Conservation (phyloP, 30 jellyfish, hydroid and myxozoan species). For the Calvadosia cruxmelitensis region DNA sequence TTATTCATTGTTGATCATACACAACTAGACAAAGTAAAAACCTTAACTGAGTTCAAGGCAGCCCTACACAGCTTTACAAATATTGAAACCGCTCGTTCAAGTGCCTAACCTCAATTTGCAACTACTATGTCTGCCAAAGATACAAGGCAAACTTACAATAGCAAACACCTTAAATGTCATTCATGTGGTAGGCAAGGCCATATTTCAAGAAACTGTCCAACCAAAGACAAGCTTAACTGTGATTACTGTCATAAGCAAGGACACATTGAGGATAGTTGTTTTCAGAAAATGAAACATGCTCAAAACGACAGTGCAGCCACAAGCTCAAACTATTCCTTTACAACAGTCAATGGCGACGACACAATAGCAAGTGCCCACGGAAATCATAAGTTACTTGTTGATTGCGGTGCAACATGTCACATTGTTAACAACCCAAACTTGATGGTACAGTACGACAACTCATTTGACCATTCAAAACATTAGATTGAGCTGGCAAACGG, state of each 20-base stretch:
- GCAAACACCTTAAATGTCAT: slow-evolving; percentile 15
- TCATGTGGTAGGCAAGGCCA: slow-evolving; percentile 35
- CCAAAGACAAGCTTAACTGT: slow-evolving; percentile 19
- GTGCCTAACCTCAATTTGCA: slow-evolving; percentile 10
- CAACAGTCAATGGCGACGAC: slow-evolving; percentile 6
- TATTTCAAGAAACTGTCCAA: slow-evolving; percentile 17
- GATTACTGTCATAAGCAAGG: slow-evolving; percentile 23
- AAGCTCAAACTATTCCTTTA: slow-evolving; percentile 3
- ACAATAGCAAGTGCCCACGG: neutral
- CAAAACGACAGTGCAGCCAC: slow-evolving; percentile 6
- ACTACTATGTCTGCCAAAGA: slow-evolving; percentile 3
- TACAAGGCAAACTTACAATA: slow-evolving; percentile 1
- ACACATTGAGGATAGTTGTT: slow-evolving; percentile 25
- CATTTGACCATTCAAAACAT: slow-evolving; percentile 22
- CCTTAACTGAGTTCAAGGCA: slow-evolving; percentile 31
- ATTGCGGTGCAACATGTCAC: slow-evolving; percentile 27
- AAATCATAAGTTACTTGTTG: slow-evolving; percentile 9
- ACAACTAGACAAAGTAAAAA: slow-evolving; percentile 28
- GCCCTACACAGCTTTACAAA: slow-evolving; percentile 26
- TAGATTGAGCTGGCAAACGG: slow-evolving; percentile 52
- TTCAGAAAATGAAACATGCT: slow-evolving; percentile 6
- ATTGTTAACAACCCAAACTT: neutral
- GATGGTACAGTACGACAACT: slow-evolving; percentile 4
- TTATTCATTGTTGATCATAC: slow-evolving; percentile 43
- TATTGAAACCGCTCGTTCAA: slow-evolving; percentile 21